Base-by-base conservation (phyloP, 2,113 vertebrate species). In the Nerophis ophidion region DNA sequence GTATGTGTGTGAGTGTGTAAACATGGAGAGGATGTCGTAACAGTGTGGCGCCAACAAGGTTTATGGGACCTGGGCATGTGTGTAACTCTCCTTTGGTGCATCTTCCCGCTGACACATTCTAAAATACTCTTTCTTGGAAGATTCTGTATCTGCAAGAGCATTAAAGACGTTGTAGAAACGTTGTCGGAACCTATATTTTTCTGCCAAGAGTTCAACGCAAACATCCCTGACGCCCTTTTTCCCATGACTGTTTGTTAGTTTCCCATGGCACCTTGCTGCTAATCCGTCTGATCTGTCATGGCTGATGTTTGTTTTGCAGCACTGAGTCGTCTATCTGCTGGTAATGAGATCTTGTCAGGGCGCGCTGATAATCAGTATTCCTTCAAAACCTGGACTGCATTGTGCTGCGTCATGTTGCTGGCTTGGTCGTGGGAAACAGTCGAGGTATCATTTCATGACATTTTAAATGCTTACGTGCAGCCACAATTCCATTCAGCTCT, bases 251-350 rank as follows among this genome's bases (percentile, higher is more conserved):
- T 51, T 49, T 65, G 12, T 60, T 69, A 57, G 65, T 71, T 84
- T 84, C 77, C 63, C 80, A 73, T 81, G 62, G 79, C 75, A 82
- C 76, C 59, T 78, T 55, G 1, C 49, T 47, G 68, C 72, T 84
- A 84, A 83, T 87, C 81, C 74, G 3, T 49, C 45, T 64, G 63
- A 83, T 79, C 83, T 83, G 77, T 60, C 75, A 65, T 75, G 3
- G 62, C 66, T 4, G 52, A 47, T 85, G 80, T 88, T 85, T 88
- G 80, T 81, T 81, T 80, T 77, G 62, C 71, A 72, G 68, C 76
- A 66, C 74, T 42, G 40, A 46, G 66, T 70, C 68, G 65, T 82
- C 70, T 74, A 61, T 78, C 72, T 79, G 74, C 77, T 68, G 56
- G 68, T 77, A 78, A 84, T 80, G 78, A 81, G 75, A 79, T 74